phyloP scores from a whole-genome alignment of 2,888 invertebrate species.

The Graphium colonna region DNA sequence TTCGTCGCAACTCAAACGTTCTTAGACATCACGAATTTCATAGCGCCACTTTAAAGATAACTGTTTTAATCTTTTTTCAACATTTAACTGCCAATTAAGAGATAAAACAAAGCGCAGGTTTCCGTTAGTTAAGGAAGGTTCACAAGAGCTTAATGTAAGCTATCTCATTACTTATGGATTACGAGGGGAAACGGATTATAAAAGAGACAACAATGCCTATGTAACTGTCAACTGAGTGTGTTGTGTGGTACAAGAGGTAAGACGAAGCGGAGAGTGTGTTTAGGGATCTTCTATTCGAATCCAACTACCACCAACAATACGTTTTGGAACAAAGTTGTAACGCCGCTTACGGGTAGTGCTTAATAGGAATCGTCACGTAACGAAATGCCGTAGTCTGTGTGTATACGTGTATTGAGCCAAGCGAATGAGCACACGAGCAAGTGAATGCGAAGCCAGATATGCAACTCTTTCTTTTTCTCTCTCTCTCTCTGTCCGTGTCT shows the following conservation, averaged over 20 bases:
- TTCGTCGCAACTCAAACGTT: too few species aligned
- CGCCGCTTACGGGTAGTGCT: too few species aligned
- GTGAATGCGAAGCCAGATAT: too few species aligned
- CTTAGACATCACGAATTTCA: background rate
- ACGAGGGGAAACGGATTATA: conserved; percentile 33
- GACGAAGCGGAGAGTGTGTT: background rate
- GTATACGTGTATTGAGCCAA: too few species aligned
- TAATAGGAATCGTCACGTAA: too few species aligned
- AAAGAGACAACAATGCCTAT: conserved; percentile 38
- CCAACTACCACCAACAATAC: too few species aligned
- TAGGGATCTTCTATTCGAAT: background rate
- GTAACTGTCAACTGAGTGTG: conserved; percentile 40
- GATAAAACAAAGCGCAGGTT: conserved; percentile 7
- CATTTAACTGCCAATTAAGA: conserved; percentile 7
- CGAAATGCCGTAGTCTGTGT: too few species aligned
- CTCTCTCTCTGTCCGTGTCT: too few species aligned
- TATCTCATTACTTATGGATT: conserved; percentile 35
- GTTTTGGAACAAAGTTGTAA: too few species aligned
- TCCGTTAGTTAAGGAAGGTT: conserved; percentile 16
- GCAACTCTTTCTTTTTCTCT: too few species aligned
- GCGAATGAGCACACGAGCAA: too few species aligned
- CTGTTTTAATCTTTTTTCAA: background rate
- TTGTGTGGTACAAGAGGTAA: conserved; percentile 1
- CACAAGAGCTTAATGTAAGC: conserved; percentile 18
- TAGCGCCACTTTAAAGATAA: background rate